Evolutionary conservation across 2,113 vertebrate genomes (phyloP).

Genomic region (Pelecanoides urinatrix): DNA sequence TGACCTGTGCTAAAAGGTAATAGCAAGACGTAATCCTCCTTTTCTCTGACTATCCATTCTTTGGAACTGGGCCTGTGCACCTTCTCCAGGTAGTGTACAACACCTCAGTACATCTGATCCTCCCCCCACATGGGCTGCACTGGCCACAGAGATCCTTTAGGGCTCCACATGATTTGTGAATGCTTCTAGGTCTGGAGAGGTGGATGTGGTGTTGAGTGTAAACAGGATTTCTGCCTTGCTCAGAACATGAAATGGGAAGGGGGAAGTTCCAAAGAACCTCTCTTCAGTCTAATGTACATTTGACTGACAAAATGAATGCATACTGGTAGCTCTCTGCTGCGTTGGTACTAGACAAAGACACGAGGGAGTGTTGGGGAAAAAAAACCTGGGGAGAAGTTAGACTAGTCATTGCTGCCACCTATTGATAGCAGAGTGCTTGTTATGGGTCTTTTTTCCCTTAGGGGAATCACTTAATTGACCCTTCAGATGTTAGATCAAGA

Average conservation of each 20-base stretch:
- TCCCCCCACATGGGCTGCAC: background rate
- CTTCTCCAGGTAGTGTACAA: background rate
- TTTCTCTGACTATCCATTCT: background rate
- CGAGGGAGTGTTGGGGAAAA: background rate
- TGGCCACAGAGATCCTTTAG: background rate
- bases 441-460: conserved; percentile 4
- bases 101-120: background rate
- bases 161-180: background rate
- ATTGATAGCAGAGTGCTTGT: background rate
- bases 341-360: background rate
- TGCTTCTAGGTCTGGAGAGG: background rate
- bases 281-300: background rate
- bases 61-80: background rate
- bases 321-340: background rate
- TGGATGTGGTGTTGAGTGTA: background rate
- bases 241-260: background rate
- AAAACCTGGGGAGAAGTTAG: background rate
- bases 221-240: background rate
- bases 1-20: conserved; percentile 97
- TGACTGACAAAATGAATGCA: background rate
- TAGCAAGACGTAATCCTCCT: background rate
- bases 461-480: conserved; percentile 17
- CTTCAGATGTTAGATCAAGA: conserved; percentile 33
- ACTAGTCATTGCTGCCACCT: background rate
- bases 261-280: background rate